Evolutionary conservation across 2,888 invertebrate species (phyloP), one percentile per base, ranked within the genome.

Genomic region (Ceratothoa steindachneri): DNA sequence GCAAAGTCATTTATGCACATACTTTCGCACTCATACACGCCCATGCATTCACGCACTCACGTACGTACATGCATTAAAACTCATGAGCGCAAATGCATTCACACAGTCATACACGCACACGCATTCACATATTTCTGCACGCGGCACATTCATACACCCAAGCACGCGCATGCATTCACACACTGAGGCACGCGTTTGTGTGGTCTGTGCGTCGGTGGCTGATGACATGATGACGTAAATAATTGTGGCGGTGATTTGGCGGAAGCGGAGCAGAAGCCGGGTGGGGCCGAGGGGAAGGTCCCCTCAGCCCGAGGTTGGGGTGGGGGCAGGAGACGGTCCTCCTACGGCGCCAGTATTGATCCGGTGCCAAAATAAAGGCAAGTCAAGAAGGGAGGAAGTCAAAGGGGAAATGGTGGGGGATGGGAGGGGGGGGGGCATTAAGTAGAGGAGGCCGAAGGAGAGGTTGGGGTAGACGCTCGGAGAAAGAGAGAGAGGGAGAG

Each of bases 281-380:
- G 3, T 2, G 52, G 19, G 52, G 52, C 52, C 15, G 3, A 51
- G 19, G 3, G 15, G 52, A 19, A 3, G 19, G 52, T 51, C 3
- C n/a, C n/a, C n/a, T 15, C 1, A 3, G 52, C 15, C n/a, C 7
- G 52, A 19, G 1, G 52, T 2, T 15, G 22, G 60, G 60, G 60
- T 24, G 24, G 2, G 2, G 2, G 2, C 22, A n/a, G 60, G 60
- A 60, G 60, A 60, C 60, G 60, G 24, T 60, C 60, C 60, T 60
- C 60, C 60, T 60, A 22, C 24, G 60, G 60, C 27, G 60, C 60
- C 60, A 60, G 60, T 60, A 60, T 60, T 60, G 60, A 60, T 60
- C 60, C 60, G 60, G 60, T 60, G 60, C 60, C 60, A 60, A 60
- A 60, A 60, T 60, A 60, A 60, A 60, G 60, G 60, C n/a, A 60